Conservation (phyloP, 2,113 vertebrate species). For the Podocnemis expansa region DNA sequence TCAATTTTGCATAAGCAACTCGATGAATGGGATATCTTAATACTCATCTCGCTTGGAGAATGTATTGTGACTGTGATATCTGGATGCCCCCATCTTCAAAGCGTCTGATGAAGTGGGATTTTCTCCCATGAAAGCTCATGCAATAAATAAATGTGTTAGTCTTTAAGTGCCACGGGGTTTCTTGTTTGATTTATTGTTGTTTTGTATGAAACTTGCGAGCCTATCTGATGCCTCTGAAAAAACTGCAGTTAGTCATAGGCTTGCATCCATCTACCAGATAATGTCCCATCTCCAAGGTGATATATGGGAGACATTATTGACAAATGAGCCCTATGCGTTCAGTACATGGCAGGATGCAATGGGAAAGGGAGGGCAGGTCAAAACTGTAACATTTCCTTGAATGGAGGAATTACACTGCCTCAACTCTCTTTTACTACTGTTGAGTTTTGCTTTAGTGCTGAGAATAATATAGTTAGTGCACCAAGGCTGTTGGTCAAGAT, state of each 20-base stretch:
- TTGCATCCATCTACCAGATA: neutral
- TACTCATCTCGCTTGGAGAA: neutral
- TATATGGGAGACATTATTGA: neutral
- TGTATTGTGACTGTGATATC: neutral
- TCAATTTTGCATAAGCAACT: neutral
- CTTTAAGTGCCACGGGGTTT: no score
- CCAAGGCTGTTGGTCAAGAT: neutral
- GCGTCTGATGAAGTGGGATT: no score
- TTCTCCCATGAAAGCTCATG: no score
- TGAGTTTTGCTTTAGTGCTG: neutral
- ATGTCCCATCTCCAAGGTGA: neutral
- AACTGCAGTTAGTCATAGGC: neutral
- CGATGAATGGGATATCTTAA: neutral
- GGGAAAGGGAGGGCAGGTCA: neutral
- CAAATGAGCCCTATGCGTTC: neutral
- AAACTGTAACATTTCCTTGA: neutral
- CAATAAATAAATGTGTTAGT: no score
- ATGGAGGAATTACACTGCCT: neutral
- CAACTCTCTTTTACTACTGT: neutral
- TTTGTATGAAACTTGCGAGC: conserved; percentile 12
- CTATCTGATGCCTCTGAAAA: neutral
- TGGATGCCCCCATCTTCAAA: no score
- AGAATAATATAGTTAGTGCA: neutral
- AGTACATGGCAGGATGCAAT: neutral
- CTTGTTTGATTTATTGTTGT: neutral